phyloP scores from a whole-genome alignment of 2,113 vertebrate species.

The Indri indri region DNA sequence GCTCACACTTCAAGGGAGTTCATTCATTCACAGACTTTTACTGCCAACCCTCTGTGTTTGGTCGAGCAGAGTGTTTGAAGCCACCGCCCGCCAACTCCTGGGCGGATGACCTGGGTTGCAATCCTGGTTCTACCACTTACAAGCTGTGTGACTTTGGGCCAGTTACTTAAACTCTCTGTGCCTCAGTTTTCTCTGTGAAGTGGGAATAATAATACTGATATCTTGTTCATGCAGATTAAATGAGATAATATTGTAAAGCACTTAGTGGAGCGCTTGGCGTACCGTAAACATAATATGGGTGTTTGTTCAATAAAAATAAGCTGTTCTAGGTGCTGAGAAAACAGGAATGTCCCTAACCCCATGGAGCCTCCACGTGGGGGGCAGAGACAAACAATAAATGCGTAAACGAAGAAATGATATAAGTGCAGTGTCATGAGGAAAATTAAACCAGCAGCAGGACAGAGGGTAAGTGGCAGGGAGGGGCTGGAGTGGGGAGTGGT shows the following conservation, averaged over 20 bases:
- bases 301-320: neutral
- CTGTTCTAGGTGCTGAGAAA: neutral
- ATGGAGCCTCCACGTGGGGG: rapidly evolving
- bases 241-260: neutral
- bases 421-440: neutral
- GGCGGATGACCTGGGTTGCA: neutral
- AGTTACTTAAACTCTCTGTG: neutral
- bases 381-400: neutral
- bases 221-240: neutral
- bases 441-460: neutral
- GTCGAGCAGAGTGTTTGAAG: neutral
- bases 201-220: too few species aligned
- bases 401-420: neutral
- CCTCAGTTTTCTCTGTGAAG: neutral
- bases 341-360: neutral
- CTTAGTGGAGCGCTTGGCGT: neutral
- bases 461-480: neutral
- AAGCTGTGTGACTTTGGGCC: neutral
- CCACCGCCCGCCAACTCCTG: rapidly evolving
- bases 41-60: neutral
- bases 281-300: neutral
- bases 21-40: neutral
- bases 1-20: neutral
- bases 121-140: neutral
- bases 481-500: rapidly evolving